Conservation (phyloP, 1,140 invertebrate genomes). For the Caenorhabditis tropicalis region DNA sequence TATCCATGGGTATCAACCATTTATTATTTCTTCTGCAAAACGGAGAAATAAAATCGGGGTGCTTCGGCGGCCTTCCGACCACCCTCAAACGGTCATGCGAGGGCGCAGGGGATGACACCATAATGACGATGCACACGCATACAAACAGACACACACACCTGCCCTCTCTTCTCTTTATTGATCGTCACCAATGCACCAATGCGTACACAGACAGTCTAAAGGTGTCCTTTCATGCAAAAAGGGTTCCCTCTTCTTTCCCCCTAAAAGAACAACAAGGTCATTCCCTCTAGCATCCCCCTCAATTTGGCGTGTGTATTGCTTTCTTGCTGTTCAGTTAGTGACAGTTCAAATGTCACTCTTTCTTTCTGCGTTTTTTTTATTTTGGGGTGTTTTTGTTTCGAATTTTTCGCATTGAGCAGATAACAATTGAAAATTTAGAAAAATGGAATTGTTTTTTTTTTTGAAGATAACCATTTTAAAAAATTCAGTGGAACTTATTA, state of each 20-base stretch:
- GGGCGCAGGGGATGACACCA: not conserved
- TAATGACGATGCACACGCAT: not conserved
- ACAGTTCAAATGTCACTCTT: slow-evolving; percentile 28
- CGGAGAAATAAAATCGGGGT: not conserved
- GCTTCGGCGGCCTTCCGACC: no score
- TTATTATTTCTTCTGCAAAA: not conserved
- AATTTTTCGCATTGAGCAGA: not conserved
- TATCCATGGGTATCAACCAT: no score
- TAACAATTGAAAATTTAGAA: no score
- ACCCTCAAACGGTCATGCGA: no score
- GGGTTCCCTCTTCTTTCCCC: not conserved
- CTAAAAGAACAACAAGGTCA: slow-evolving; percentile 44
- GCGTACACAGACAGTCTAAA: not conserved
- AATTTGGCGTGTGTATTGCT: not conserved
- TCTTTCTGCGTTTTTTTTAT: not conserved
- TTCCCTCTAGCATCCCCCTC: not conserved
- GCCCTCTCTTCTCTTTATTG: not conserved
- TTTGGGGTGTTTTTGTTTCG: not conserved
- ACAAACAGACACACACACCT: not conserved
- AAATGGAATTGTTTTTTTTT: no score
- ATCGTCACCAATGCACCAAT: slow-evolving; percentile 44
- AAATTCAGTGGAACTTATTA: no score
- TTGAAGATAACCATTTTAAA: no score
- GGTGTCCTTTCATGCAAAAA: not conserved
- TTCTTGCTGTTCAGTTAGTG: not conserved